These are phyloP conservation scores for Sylvicola cinctus DNA, from an alignment of 2,888 invertebrate genomes.

Conservation along the genomic window DNA sequence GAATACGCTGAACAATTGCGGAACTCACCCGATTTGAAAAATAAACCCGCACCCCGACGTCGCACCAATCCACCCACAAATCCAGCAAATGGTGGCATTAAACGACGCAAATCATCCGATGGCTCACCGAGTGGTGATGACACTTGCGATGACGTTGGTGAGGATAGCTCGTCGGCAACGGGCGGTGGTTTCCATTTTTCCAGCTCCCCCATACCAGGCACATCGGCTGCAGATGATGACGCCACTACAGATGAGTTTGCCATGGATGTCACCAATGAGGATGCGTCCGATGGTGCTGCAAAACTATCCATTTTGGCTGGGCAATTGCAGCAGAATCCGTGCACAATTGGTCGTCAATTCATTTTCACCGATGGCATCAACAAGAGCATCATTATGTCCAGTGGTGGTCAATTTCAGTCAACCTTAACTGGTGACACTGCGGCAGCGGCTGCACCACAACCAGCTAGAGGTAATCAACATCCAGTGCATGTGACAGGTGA, in stretches of 20 bases:
- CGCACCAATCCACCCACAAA: slow-evolving; percentile 53
- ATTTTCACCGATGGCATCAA: no score
- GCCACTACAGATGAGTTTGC: slow-evolving; percentile 11
- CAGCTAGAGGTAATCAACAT: no score
- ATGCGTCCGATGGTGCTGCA: slow-evolving; percentile 12
- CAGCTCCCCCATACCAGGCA: slow-evolving; percentile 9
- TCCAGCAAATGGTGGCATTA: slow-evolving; percentile 44
- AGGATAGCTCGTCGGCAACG: slow-evolving; percentile 26
- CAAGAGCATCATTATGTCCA: no score
- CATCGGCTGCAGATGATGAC: slow-evolving; percentile 16
- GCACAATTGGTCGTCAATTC: slow-evolving; percentile 25
- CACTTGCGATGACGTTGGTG: slow-evolving; percentile 5
- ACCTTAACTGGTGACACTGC: no score
- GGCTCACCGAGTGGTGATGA: slow-evolving; percentile 30
- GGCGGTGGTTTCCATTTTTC: slow-evolving; percentile 31
- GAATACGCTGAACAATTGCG: slow-evolving; percentile 62
- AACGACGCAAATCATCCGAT: slow-evolving; percentile 42
- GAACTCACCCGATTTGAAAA: slow-evolving; percentile 58
- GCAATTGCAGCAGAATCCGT: slow-evolving; percentile 40
- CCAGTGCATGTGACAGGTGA: no score
- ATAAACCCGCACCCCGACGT: slow-evolving; percentile 59
- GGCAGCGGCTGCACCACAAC: no score
- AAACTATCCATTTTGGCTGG: slow-evolving; percentile 27
- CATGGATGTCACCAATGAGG: not conserved
- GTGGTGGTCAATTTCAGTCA: no score